Evolutionary conservation across 2,888 invertebrate genomes (phyloP), one percentile per base, ranked within the genome.

Genomic region (Leptothorax acervorum): DNA sequence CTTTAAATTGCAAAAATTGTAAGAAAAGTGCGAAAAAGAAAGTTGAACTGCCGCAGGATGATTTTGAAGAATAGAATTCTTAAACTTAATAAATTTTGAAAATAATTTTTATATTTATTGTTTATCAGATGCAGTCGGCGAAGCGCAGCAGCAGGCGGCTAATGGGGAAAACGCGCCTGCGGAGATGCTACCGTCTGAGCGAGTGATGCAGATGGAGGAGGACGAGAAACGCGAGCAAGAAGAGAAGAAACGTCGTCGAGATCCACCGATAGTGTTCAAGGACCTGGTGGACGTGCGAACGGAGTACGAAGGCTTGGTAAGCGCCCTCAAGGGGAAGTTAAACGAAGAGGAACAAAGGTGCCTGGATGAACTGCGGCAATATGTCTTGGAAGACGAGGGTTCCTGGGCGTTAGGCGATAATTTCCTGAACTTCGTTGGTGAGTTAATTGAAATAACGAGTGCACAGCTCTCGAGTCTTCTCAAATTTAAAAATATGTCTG

Each of bases 381-480:
- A 98, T 95, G 96, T 98, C 94, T 96, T 98, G 90, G 97, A 97
- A 90, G 97, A 98, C 91, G 98, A 98, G 94, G 99, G 98, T 83
- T 98, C 98, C 92, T 99, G 99, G 99, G 98, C 98, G 82, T 96
- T 99, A 35, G 98, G 98, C 12, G 98, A 98, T 92, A 97, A 97
- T 91, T 99, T 98, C 95, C 96, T 98, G 65, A 96, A 96, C 81
- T 98, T 98, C 94, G 96, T 98, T 84, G 97, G 97, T 97, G 89
- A 94, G 95, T 93, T 28, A 28, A 28, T 15, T 23, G 4, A 75
- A 23, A 6, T 57, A 18, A 71, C 31, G 35, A 11, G 28, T 12
- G 23, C 23, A 23, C 23, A 18, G 9, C 6, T 23, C 3, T 23
- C n/a, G 45, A 31, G 18, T 23, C 23, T 55, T 55, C 8, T 57